Base-by-base conservation (phyloP, 2,797 vertebrate genomes). In the Oophaga sylvatica region DNA sequence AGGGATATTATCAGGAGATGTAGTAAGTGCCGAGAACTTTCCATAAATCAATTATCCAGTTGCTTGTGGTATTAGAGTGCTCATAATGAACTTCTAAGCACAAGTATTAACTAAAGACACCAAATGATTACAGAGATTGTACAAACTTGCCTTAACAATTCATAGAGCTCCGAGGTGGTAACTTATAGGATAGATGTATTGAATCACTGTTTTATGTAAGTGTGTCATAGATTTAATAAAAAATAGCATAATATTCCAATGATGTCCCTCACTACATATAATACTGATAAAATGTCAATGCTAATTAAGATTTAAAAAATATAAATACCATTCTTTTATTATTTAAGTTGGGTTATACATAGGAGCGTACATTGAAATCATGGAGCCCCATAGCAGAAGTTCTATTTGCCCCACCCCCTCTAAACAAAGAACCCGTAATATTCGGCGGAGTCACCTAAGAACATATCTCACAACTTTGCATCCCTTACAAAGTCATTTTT, bases 31-130 rank as follows among this genome's bases (percentile, higher is more conserved):
- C 0, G 57, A 89, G 84, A 80, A 83, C 17, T 89, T 84, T 73
- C 53, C 12, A 48, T 83, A 89, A 89, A 70, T 80, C 80, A 80
- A 83, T 89, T 79, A 89, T 45, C 13, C 41, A 60, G 12, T 79
- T 86, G 56, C 80, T 83, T 89, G 84, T 86, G 88, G 88, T 87
- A 83, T 89, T 73, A 56, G 53, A 89, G 84, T 89, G 80, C 35
- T n/a, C 19, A 31, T 81, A 89, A 83, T 89, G 63, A 89, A 89
- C 65, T 53, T 87, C 26, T 56, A 63, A 76, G 35, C 83, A 86
- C 65, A 86, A 68, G 62, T 88, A 77, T 77, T 83, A 29, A 41
- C 59, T 60, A 45, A n/a, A 48, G 60, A 20, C 57, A 62, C 56
- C 71, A 48, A 26, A 20, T 48, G 19, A 22, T 48, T 48, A 75